Evolutionary conservation across 2,888 invertebrate genomes (phyloP), one percentile per base, ranked within the genome.

Genomic region (Diarsia dahlii): DNA sequence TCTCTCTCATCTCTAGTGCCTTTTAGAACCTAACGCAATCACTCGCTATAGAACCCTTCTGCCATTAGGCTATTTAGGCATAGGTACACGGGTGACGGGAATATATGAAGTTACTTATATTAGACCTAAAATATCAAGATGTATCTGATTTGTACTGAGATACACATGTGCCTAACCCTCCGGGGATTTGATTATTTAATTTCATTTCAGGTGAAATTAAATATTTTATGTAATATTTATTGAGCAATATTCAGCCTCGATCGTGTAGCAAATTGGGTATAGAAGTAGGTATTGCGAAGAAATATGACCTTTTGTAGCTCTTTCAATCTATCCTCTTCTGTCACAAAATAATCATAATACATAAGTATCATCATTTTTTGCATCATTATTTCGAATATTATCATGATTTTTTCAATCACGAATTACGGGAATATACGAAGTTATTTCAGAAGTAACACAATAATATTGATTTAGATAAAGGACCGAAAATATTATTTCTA

Each of bases 21-120:
- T 84, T 67, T 34, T 52, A 50, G 13, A 69, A 73, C n/a, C 56
- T 69, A 84, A 73, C 56, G 48, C 74, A 80, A 80, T 81, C 65
- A 70, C 28, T 66, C 34, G 23, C 64, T 62, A 62, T 15, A 39
- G 13, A 34, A 64, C 78, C 68, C 39, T 69, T 78, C 34, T 54
- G 8, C 20, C 15, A 54, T 69, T 77, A 45, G 34, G 20, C 15
- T n/a, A n/a, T n/a, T n/a, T n/a, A n/a, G n/a, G n/a, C n/a, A n/a
- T n/a, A n/a, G n/a, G 48, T 60, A 45, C 64, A 34, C 13, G 34
- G 54, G 64, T 54, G 58, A 69, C 64, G 34, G 48, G n/a, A 65
- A 69, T 48, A 52, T 64, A 28, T 28, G 23, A n/a, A 54, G n/a
- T 9, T 56, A 23, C 13, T 54, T 48, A 56, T 52, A 45, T 48